phyloP scores from a whole-genome alignment of 1,140 invertebrate species.

The Sipha flava region DNA sequence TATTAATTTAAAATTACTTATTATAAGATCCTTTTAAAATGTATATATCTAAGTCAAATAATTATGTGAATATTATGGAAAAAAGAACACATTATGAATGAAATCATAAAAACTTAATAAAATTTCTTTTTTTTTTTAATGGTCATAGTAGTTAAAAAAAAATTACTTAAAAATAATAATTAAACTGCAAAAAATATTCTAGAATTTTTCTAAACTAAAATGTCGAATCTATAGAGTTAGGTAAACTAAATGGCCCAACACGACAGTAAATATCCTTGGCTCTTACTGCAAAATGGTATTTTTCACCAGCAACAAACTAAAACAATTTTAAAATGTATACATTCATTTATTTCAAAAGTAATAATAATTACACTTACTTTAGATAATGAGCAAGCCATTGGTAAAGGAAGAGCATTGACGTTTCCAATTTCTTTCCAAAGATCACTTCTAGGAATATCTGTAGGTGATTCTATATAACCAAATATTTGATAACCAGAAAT shows the following conservation, averaged over 20 bases:
- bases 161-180: no score
- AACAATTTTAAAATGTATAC: not conserved
- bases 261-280: slow-evolving; percentile 74
- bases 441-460: slow-evolving; percentile 53
- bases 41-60: no score
- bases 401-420: slow-evolving; percentile 82
- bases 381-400: slow-evolving; percentile 92
- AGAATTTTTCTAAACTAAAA: not conserved
- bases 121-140: no score
- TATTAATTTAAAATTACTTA: no score
- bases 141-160: no score
- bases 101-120: no score
- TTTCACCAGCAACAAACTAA: slow-evolving; percentile 70
- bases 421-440: slow-evolving; percentile 92
- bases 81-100: no score
- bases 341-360: not conserved
- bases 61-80: no score
- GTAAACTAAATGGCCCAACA: slow-evolving; percentile 72
- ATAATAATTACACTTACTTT: slow-evolving; percentile 50
- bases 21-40: no score
- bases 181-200: no score
- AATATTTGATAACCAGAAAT: slow-evolving; percentile 85
- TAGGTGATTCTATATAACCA: slow-evolving; percentile 75
- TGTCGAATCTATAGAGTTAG: slow-evolving; percentile 53
- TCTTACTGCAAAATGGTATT: slow-evolving; percentile 88